phyloP scores from a whole-genome alignment of 2,113 vertebrate species.

The Gadus macrocephalus region DNA sequence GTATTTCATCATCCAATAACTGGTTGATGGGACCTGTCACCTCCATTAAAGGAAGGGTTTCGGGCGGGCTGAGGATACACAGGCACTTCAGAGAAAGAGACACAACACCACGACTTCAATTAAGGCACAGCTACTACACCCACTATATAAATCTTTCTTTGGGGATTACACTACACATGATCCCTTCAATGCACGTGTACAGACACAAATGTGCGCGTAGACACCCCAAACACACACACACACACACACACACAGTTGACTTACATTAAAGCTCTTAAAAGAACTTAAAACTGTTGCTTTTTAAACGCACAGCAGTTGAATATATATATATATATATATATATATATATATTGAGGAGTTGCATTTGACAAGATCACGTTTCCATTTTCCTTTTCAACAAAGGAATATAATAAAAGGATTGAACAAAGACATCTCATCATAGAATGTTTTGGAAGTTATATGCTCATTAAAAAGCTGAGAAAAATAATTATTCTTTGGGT shows the following conservation, averaged over 20 bases:
- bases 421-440: background rate
- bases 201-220: background rate
- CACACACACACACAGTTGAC: too few species aligned
- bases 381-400: background rate
- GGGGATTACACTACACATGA: background rate
- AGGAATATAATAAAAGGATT: background rate
- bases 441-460: background rate
- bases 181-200: background rate
- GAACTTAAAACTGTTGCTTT: background rate
- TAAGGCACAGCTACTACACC: background rate
- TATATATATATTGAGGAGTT: background rate
- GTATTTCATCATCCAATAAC: too few species aligned
- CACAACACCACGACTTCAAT: background rate
- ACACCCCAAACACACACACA: too few species aligned
- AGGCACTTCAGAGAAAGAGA: background rate
- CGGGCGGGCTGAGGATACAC: background rate
- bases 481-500: too few species aligned
- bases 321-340: background rate
- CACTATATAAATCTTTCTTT: background rate
- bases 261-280: background rate
- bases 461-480: too few species aligned
- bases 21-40: background rate
- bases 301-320: background rate
- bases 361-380: background rate
- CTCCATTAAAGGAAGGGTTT: conserved; percentile 1